Evolutionary conservation across 2,113 vertebrate species (phyloP), one percentile per base, ranked within the genome.

Genomic region (Neogobius melanostomus): DNA sequence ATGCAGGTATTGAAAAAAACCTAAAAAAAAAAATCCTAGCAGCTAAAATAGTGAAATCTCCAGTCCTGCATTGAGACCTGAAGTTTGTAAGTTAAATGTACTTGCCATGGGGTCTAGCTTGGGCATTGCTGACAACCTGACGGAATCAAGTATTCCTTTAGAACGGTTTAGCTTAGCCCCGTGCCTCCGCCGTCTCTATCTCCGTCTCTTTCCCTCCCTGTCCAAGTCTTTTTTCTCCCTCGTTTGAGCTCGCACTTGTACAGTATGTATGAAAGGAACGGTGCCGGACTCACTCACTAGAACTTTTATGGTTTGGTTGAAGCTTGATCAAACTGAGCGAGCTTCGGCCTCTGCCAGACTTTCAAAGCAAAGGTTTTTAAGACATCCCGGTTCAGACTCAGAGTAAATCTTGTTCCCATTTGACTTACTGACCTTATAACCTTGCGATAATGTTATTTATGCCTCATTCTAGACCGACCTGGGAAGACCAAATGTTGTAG

Each of bases 241-340:
- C 64, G 46, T 76, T 36, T 77, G 72, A 75, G 48, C 68, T 36
- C 28, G 3, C 75, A 82, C 54, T 80, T 80, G 68, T 56, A 50
- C 68, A 79, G 83, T 74, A 64, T 67, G n/a, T 72, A 74, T 74
- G 75, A 79, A 82, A 78, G 69, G 78, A 61, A 82, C 61, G 68
- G 74, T 85, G 86, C 82, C 61, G 75, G 68, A 17, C 57, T n/a
- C 64, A 68, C 49, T 81, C 52, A 17, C 21, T 10, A 69, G 63
- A 78, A 75, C 36, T 47, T 69, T 16, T 75, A 49, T 1, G 7
- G 51, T 69, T 71, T 57, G 48, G 43, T 28, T 12, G 21, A 15
- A 47, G 46, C 5, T 11, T 47, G 46, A 17, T 36, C 53, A 16
- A 56, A 56, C n/a, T 15, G 10, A 44, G 15, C 49, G 15, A 51